These are phyloP conservation scores for Mola mola DNA, from an alignment of 2,113 vertebrate genomes.

Conservation along the genomic window DNA sequence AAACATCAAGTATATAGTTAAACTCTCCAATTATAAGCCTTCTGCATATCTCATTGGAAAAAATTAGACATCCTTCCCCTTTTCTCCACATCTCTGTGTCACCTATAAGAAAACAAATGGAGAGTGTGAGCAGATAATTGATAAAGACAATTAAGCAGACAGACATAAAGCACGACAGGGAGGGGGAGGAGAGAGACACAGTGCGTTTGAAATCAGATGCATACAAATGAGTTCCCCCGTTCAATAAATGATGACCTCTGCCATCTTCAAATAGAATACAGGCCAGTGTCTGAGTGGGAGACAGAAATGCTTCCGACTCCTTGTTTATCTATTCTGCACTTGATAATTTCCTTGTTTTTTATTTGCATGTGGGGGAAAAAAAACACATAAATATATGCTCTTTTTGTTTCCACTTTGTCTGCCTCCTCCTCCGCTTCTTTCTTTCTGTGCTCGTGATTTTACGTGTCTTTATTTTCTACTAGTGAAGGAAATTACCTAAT, in stretches of 20 bases:
- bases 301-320: conserved; percentile 37
- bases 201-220: conserved; percentile 69
- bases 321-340: conserved; percentile 29
- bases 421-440: background rate
- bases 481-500: too few species aligned
- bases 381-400: conserved; percentile 4
- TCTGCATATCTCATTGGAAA: too few species aligned
- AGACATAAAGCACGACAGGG: conserved; percentile 60
- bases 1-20: too few species aligned
- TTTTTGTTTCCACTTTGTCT: background rate
- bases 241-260: conserved; percentile 78
- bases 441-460: conserved; percentile 1
- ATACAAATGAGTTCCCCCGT: conserved; percentile 74
- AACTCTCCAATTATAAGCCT: too few species aligned
- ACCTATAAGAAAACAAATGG: background rate
- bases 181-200: conserved; percentile 52
- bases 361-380: conserved; percentile 5
- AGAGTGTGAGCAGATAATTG: conserved; percentile 43
- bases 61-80: background rate
- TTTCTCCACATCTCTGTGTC: background rate
- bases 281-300: conserved; percentile 45
- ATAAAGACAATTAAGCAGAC: conserved; percentile 62
- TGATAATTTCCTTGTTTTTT: background rate
- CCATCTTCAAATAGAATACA: conserved; percentile 70
- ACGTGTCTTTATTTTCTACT: background rate